Evolutionary conservation across 2,797 vertebrate genomes (phyloP).

Genomic region (Enteromius anoplus): DNA sequence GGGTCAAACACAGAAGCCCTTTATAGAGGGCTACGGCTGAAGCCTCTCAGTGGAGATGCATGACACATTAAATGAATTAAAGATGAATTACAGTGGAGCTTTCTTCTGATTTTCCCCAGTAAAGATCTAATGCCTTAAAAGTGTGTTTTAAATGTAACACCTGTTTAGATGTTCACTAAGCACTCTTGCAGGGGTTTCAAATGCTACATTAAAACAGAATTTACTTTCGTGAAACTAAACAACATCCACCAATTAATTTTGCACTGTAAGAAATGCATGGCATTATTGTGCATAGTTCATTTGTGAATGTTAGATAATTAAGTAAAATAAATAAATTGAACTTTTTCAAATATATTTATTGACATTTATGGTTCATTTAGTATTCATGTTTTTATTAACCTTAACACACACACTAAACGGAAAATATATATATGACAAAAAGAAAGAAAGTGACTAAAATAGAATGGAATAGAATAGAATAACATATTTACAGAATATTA

Average conservation of each 20-base stretch:
- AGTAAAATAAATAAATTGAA: too few species aligned
- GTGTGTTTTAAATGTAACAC: not conserved
- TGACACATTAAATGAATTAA: conserved; percentile 29
- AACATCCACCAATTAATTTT: too few species aligned
- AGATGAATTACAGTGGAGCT: conserved; percentile 9
- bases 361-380: too few species aligned
- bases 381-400: too few species aligned
- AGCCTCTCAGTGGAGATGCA: conserved; percentile 14
- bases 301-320: too few species aligned
- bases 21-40: not conserved
- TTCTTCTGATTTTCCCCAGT: not conserved
- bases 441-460: too few species aligned
- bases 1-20: conserved; percentile 18
- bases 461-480: not conserved
- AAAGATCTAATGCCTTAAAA: not conserved
- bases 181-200: not conserved
- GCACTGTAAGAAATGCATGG: too few species aligned
- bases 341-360: too few species aligned
- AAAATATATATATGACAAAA: too few species aligned
- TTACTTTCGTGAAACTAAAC: too few species aligned
- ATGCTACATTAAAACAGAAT: not conserved
- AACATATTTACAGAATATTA: not conserved
- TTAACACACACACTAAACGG: too few species aligned
- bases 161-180: not conserved
- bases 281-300: too few species aligned